Base-by-base conservation (phyloP, 2,888 invertebrate genomes). In the Trichopria drosophilae region DNA sequence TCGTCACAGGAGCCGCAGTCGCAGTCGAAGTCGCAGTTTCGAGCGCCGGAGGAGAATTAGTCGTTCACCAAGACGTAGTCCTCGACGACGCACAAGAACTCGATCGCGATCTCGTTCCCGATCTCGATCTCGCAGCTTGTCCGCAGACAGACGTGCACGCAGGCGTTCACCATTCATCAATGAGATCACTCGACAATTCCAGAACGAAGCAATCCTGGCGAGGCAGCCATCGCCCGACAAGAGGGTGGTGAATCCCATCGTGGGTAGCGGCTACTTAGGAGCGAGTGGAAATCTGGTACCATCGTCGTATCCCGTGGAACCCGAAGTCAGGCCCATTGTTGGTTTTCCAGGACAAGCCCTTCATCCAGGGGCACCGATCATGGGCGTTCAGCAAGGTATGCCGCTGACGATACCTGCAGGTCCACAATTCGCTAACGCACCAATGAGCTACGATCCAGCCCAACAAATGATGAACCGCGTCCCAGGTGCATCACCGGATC, bases 151-250 rank as follows among this genome's bases (percentile, higher is more conserved):
- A 16, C 69, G 74, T 0, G 13, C 49, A 19, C 62, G 74, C 16
- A 72, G 70, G 43, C 68, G 75, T 15, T 74, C 75, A 22, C 75
- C 75, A 0, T 75, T 75, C 43, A 69, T 75, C 53, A 72, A 74
- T 45, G 74, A 75, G 53, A 61, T 75, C n/a, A 66, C 69, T 0
- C 63, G 75, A 16, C 72, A 73, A 22, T 57, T 75, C n/a, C 60
- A 65, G 20, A 63, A 64, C 3, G 72, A 73, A 32, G 65, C 65
- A n/a, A n/a, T n/a, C n/a, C n/a, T n/a, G n/a, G n/a, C n/a, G n/a
- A n/a, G n/a, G n/a, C n/a, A n/a, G n/a, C n/a, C n/a, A n/a, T n/a
- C n/a, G n/a, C n/a, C n/a, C n/a, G n/a, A n/a, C n/a, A n/a, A n/a
- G n/a, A n/a, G n/a, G n/a, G n/a, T n/a, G n/a, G n/a, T n/a, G n/a